Percentiles rank a stretch among this genome's conserved stretches.
Conservation (phyloP, 1,140 invertebrate genomes). For the Ips nitidus region DNA sequence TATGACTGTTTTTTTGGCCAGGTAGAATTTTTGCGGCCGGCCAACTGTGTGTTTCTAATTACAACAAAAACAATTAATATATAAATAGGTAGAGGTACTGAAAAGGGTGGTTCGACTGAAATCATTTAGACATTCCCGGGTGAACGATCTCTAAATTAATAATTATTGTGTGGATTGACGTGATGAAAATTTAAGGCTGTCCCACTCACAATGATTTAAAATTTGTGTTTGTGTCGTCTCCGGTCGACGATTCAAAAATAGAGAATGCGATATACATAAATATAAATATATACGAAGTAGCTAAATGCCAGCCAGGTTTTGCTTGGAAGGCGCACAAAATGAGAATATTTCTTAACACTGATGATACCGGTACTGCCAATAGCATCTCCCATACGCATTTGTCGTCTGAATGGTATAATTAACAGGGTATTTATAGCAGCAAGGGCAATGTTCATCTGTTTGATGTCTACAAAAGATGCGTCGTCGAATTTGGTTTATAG, state of each 20-base stretch:
- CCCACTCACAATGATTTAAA: too few relatives aligned
- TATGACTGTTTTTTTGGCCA: too few relatives aligned
- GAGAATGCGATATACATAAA: neutral
- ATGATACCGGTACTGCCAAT: slow-evolving; percentile 43
- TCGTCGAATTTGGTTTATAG: neutral
- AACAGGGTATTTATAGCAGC: slow-evolving; percentile 48
- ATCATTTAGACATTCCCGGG: too few relatives aligned
- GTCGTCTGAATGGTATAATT: slow-evolving; percentile 49
- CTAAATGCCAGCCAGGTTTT: slow-evolving; percentile 40
- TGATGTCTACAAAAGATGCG: slow-evolving; percentile 8
- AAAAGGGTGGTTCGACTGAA: too few relatives aligned
- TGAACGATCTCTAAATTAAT: too few relatives aligned
- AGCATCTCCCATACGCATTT: slow-evolving; percentile 44
- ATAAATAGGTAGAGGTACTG: too few relatives aligned
- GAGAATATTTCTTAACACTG: slow-evolving; percentile 41
- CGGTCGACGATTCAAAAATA: neutral
- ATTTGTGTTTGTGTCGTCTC: too few relatives aligned
- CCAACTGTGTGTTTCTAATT: too few relatives aligned
- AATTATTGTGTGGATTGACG: too few relatives aligned
- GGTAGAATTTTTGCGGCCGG: too few relatives aligned
- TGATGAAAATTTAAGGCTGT: too few relatives aligned
- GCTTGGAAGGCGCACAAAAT: slow-evolving; percentile 45
- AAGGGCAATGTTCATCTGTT: slow-evolving; percentile 45
- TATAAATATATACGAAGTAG: slow-evolving; percentile 39
- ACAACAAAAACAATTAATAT: too few relatives aligned